Evolutionary conservation across 92 coral and sea anemone genomes (phyloP).

Genomic region (Parazoanthus darwini): DNA sequence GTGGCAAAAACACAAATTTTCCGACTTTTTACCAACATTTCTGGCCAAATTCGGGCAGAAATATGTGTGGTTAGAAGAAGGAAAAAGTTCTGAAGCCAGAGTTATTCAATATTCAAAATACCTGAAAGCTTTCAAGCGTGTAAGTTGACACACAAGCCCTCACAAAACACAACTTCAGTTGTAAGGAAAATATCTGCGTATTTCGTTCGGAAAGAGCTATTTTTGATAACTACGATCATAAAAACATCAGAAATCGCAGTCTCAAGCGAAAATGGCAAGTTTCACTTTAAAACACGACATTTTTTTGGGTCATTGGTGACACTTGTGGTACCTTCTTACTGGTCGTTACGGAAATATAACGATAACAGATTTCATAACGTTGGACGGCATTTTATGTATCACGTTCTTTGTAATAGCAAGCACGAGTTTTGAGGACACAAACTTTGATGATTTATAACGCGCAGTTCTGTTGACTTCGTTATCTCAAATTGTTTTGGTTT

Average conservation of each 20-base stretch:
- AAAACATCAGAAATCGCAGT: not conserved
- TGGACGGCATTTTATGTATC: conserved; percentile 39
- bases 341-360: conserved; percentile 48
- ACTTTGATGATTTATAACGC: conserved; percentile 5
- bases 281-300: conserved; percentile 7
- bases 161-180: conserved; percentile 41
- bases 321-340: conserved; percentile 40
- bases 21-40: conserved; percentile 19
- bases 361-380: conserved; percentile 31
- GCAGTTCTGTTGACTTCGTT: conserved; percentile 22
- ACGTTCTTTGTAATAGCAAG: conserved; percentile 24
- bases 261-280: not conserved
- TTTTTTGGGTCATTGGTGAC: conserved; percentile 20
- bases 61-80: conserved; percentile 25
- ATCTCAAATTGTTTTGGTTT: conserved; percentile 40
- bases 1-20: not conserved
- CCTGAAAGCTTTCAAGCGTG: conserved; percentile 44
- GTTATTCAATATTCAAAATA: conserved; percentile 48
- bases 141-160: conserved; percentile 40
- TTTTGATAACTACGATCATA: not conserved
- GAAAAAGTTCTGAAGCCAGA: conserved; percentile 38
- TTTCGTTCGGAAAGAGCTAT: conserved; percentile 30
- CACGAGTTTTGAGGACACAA: not conserved
- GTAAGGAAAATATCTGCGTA: conserved; percentile 19
- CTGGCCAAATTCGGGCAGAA: not conserved